A percentile compares a stretch with the other conserved stretches of the same genome.
These are phyloP conservation scores for Agapostemon virescens DNA, from an alignment of 2,888 invertebrate genomes.

Conservation along the genomic window DNA sequence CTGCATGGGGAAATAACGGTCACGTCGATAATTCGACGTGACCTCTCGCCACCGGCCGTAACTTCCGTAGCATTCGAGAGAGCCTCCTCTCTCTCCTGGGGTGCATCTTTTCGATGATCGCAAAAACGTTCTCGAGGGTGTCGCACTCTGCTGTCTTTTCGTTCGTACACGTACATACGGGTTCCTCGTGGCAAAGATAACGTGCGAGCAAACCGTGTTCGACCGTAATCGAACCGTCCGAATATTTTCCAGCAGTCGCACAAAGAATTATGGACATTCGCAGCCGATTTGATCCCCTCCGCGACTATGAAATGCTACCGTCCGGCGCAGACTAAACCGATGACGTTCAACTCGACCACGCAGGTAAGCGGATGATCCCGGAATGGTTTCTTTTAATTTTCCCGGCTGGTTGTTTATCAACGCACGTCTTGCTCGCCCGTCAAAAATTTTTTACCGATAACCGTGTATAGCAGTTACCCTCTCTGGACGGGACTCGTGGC, in stretches of 20 bases:
- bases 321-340: constrained; percentile 48
- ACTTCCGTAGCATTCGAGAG: not conserved
- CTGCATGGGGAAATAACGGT: constrained; percentile 36
- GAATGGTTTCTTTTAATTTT: constrained; percentile 31
- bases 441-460: constrained; percentile 53
- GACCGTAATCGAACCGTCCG: constrained; percentile 8
- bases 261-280: constrained; percentile 65
- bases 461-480: constrained; percentile 36
- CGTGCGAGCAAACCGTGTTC: not conserved
- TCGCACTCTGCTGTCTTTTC: not conserved
- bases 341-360: constrained; percentile 49
- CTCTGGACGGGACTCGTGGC: constrained; percentile 36
- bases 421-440: not conserved
- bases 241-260: constrained; percentile 63
- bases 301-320: constrained; percentile 50
- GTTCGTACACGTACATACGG: not conserved
- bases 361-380: constrained; percentile 60
- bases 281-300: constrained; percentile 50
- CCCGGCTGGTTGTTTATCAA: constrained; percentile 26
- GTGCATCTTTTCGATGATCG: not conserved
- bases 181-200: not conserved
- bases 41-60: constrained; percentile 9
- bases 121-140: constrained; percentile 5
- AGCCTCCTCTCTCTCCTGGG: too few species aligned
- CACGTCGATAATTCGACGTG: constrained; percentile 53